A percentile compares a stretch with the other conserved stretches of the same genome.
Conservation (phyloP, 2,888 invertebrate species). For the Dorcus parallelipipedus region DNA sequence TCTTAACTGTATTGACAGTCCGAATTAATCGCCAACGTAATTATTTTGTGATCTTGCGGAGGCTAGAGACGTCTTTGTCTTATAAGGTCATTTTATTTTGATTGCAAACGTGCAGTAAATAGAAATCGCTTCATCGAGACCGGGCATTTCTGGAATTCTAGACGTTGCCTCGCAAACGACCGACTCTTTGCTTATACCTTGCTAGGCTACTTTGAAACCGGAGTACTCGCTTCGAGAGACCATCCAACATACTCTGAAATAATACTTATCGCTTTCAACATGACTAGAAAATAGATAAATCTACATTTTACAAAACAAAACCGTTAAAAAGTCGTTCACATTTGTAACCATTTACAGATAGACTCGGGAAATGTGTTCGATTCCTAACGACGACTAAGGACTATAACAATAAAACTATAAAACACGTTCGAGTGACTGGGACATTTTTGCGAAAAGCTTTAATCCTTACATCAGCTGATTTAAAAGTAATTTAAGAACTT, state of each 20-base stretch:
- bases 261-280: conserved; percentile 13
- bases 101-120: conserved; percentile 25
- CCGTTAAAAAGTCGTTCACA: not conserved
- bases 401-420: no score
- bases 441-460: no score
- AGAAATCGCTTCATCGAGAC: conserved; percentile 25
- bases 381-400: no score
- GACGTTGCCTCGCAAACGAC: conserved; percentile 17
- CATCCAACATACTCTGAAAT: conserved; percentile 21
- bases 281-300: conserved; percentile 1
- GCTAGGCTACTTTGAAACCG: conserved; percentile 24
- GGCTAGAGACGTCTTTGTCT: conserved; percentile 17
- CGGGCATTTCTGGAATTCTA: conserved; percentile 26
- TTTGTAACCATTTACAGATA: not conserved
- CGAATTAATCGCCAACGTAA: conserved; percentile 20
- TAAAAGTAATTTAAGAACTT: no score
- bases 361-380: no score
- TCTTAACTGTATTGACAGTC: conserved; percentile 14
- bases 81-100: conserved; percentile 23
- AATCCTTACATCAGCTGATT: no score
- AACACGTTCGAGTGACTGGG: no score
- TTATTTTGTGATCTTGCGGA: conserved; percentile 13
- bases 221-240: conserved; percentile 23
- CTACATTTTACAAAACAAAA: not conserved
- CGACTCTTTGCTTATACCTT: conserved; percentile 16